Percentiles rank a stretch among this genome's conserved stretches.
Evolutionary conservation across 2,113 vertebrate species (phyloP).

Genomic region (Bothrops jararaca): DNA sequence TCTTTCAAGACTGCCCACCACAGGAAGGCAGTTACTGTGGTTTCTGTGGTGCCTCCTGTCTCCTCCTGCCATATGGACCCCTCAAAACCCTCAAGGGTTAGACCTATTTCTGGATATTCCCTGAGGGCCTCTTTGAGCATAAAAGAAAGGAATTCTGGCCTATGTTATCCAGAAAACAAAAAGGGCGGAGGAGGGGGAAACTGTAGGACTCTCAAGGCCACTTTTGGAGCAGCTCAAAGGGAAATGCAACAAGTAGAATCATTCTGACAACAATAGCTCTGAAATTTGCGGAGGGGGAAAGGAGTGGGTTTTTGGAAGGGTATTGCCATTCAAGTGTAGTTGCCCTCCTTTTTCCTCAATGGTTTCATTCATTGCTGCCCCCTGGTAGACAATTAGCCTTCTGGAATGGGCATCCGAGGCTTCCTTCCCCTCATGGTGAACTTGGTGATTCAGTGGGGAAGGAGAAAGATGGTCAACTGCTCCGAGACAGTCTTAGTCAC

Average conservation of each 20-base stretch:
- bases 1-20: constrained; percentile 6
- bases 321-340: neutral
- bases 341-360: neutral
- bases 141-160: neutral
- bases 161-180: neutral
- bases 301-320: neutral
- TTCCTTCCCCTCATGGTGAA: no score
- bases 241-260: neutral
- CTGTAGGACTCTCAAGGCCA: neutral
- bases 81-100: constrained; percentile 10
- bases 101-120: constrained; percentile 29
- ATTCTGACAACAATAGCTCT: neutral
- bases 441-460: neutral
- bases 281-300: neutral
- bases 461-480: neutral
- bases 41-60: constrained; percentile 21
- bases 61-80: constrained; percentile 32
- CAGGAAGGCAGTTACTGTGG: constrained; percentile 38
- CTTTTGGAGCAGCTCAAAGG: neutral
- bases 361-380: neutral
- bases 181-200: no score
- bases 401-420: neutral
- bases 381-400: neutral
- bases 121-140: neutral
- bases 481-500: neutral